Conservation (phyloP, 2,797 vertebrate species). For the Notolabrus celidotus region DNA sequence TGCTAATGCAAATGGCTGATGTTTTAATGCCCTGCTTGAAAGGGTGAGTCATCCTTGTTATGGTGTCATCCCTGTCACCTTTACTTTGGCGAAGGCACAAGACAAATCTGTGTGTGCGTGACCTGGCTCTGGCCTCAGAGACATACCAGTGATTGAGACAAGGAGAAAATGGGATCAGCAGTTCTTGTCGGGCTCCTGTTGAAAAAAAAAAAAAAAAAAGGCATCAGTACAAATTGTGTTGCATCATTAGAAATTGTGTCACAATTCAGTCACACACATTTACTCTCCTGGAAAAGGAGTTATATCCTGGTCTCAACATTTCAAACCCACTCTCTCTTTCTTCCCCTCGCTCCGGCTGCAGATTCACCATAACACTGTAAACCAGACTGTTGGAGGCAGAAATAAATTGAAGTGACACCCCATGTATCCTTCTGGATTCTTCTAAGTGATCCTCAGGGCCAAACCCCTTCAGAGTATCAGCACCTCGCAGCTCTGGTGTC, state of each 20-base stretch:
- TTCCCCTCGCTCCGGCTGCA: constrained; percentile 21
- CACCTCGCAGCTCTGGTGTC: constrained; percentile 33
- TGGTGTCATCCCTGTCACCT: constrained; percentile 76
- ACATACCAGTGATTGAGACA: constrained; percentile 61
- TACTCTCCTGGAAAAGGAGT: constrained; percentile 9
- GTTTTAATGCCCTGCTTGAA: constrained; percentile 54
- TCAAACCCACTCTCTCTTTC: constrained; percentile 8
- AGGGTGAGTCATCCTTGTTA: constrained; percentile 61
- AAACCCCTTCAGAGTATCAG: constrained; percentile 41
- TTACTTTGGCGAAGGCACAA: constrained; percentile 58
- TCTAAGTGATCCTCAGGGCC: constrained; percentile 57
- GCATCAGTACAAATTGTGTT: constrained; percentile 42
- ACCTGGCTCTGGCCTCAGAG: constrained; percentile 49
- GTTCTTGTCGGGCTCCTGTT: constrained; percentile 36
- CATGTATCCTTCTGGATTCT: constrained; percentile 46
- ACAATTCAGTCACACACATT: constrained; percentile 41
- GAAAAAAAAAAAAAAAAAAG: constrained; percentile 20
- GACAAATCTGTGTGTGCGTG: constrained; percentile 57
- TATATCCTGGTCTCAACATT: constrained; percentile 36
- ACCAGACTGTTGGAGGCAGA: constrained; percentile 39
- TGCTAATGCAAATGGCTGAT: constrained; percentile 55
- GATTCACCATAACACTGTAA: constrained; percentile 47
- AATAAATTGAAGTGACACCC: constrained; percentile 62
- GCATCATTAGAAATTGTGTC: constrained; percentile 46
- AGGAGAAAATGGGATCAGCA: constrained; percentile 57